Percentiles rank a stretch among this genome's conserved stretches.
Conservation (phyloP, 1,140 invertebrate species). For the Heliconius melpomene region DNA sequence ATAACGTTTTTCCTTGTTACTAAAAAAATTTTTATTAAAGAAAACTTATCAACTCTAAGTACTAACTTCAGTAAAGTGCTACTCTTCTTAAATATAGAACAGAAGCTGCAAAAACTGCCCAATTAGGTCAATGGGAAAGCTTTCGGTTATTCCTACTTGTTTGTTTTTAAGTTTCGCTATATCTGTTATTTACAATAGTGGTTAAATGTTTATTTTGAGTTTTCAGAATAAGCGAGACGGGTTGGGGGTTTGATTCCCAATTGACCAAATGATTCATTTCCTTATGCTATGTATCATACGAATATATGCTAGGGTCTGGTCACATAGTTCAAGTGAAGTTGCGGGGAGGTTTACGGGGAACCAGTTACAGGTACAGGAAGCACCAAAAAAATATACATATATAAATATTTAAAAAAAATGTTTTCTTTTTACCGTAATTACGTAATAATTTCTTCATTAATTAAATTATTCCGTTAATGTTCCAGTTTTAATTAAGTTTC, state of each 20-base stretch:
- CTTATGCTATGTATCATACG: too few species aligned
- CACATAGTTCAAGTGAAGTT: too few species aligned
- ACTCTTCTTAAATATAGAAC: slow-evolving; percentile 10
- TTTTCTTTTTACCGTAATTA: too few species aligned
- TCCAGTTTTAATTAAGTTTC: background rate
- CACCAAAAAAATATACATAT: too few species aligned
- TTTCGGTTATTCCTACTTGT: background rate
- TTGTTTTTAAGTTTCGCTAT: background rate
- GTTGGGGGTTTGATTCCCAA: too few species aligned
- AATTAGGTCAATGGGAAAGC: slow-evolving; percentile 12
- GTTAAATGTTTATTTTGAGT: background rate
- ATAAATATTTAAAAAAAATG: too few species aligned
- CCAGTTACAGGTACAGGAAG: too few species aligned
- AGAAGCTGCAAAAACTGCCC: slow-evolving; percentile 9
- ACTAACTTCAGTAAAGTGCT: background rate
- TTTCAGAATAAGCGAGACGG: background rate
- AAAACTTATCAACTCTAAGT: background rate
- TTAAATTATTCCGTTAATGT: background rate
- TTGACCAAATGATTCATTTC: too few species aligned
- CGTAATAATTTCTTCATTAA: too few species aligned
- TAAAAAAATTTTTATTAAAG: background rate
- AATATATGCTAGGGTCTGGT: too few species aligned
- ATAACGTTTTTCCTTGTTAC: too few species aligned
- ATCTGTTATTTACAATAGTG: background rate
- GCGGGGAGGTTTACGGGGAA: too few species aligned